These are phyloP conservation scores for Capra hircus DNA, from an alignment of 2,113 vertebrate species.

Conservation along the genomic window DNA sequence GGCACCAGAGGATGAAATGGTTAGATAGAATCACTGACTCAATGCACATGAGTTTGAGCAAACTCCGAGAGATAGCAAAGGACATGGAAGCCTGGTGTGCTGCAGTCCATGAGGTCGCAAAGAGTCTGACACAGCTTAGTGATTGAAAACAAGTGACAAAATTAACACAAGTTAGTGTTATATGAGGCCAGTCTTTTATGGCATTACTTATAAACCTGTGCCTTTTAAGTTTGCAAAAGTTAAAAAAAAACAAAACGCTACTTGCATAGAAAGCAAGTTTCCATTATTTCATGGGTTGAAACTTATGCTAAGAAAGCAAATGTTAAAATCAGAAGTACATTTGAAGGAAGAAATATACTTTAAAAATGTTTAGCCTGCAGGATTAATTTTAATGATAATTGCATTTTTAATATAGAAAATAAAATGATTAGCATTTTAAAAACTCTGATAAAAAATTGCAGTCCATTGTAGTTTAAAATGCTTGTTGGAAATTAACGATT, in stretches of 20 bases:
- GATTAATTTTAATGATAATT: slow-evolving; percentile 52
- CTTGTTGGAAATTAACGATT: slow-evolving; percentile 38
- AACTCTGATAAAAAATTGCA: slow-evolving; percentile 23
- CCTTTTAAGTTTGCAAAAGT: neutral
- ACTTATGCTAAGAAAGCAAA: neutral
- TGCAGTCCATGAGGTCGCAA: neutral
- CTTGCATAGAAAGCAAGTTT: neutral
- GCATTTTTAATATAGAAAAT: slow-evolving; percentile 39
- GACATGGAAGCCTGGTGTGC: neutral
- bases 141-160: neutral
- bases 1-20: neutral
- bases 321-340: slow-evolving; percentile 20
- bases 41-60: neutral
- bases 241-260: neutral
- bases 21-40: neutral
- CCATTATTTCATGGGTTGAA: slow-evolving; percentile 1
- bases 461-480: slow-evolving; percentile 17
- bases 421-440: slow-evolving; percentile 37
- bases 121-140: neutral
- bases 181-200: neutral
- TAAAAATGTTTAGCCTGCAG: slow-evolving; percentile 20
- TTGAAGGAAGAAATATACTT: neutral
- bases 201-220: neutral
- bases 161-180: neutral
- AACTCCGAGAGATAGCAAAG: neutral